Conservation (phyloP, 1,140 invertebrate genomes). For the Drosophila persimilis region DNA sequence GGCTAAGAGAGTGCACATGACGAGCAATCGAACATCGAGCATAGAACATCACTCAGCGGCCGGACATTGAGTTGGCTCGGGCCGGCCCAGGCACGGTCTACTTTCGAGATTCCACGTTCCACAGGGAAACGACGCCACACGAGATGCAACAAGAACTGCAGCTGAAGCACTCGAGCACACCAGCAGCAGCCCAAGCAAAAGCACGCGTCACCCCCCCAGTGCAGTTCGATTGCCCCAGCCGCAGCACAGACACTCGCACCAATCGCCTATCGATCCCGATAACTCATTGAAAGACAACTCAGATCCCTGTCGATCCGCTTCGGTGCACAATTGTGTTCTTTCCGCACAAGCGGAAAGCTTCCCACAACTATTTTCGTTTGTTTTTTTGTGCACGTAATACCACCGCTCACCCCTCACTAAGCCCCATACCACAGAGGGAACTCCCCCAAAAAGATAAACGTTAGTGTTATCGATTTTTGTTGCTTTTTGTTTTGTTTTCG, state of each 20-base stretch:
- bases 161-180: slow-evolving; percentile 5
- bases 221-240: slow-evolving; percentile 11
- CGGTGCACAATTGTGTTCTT: slow-evolving; percentile 5
- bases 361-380: background rate
- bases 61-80: too few species aligned
- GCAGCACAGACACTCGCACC: slow-evolving; percentile 1
- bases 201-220: slow-evolving; percentile 2
- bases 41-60: too few species aligned
- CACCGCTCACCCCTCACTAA: background rate
- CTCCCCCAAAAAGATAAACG: slow-evolving; percentile 7
- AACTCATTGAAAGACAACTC: slow-evolving; percentile 20
- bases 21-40: too few species aligned
- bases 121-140: slow-evolving; percentile 25
- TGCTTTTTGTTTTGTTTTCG: slow-evolving; percentile 48
- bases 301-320: slow-evolving; percentile 11
- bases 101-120: too few species aligned
- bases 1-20: too few species aligned
- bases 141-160: slow-evolving; percentile 58
- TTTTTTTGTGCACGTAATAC: slow-evolving; percentile 50
- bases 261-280: slow-evolving; percentile 18
- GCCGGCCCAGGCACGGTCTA: too few species aligned
- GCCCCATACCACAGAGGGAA: background rate
- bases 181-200: slow-evolving; percentile 22
- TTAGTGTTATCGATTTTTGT: slow-evolving; percentile 9
- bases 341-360: too few species aligned